Conservation (phyloP, 1,140 invertebrate species). For the Liolophura sinensis region DNA sequence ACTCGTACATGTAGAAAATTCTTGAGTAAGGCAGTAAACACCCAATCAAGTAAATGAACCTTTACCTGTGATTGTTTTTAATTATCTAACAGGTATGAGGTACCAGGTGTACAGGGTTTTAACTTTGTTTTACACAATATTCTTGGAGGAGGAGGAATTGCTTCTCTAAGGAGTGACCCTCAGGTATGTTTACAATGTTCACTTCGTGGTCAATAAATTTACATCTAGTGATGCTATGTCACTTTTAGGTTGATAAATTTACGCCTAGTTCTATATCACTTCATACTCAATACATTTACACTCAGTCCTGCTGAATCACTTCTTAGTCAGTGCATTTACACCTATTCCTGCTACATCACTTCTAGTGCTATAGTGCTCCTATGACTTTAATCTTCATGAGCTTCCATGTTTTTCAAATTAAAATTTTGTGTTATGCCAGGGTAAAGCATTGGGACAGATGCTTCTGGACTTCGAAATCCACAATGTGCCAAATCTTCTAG, state of each 20-base stretch:
- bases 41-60: constrained; percentile 87
- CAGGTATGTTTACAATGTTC: constrained; percentile 42
- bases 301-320: background rate
- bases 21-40: constrained; percentile 58
- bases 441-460: constrained; percentile 61
- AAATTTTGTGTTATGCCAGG: constrained; percentile 39
- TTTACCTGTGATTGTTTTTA: constrained; percentile 66
- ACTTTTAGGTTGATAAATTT: background rate
- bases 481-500: constrained; percentile 50
- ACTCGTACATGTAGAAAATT: background rate
- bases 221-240: background rate
- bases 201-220: background rate
- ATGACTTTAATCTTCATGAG: no score
- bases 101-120: constrained; percentile 59
- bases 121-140: constrained; percentile 61
- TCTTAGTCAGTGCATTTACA: constrained; percentile 1
- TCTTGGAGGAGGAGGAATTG: constrained; percentile 61
- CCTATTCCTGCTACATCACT: no score
- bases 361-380: no score
- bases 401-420: no score
- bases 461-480: constrained; percentile 57
- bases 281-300: background rate
- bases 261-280: background rate
- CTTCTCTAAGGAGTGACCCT: constrained; percentile 61
- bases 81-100: constrained; percentile 53